Evolutionary conservation across 2,888 invertebrate genomes (phyloP), one percentile per base, ranked within the genome.

Genomic region (Acanthococcus lagerstroemiae): DNA sequence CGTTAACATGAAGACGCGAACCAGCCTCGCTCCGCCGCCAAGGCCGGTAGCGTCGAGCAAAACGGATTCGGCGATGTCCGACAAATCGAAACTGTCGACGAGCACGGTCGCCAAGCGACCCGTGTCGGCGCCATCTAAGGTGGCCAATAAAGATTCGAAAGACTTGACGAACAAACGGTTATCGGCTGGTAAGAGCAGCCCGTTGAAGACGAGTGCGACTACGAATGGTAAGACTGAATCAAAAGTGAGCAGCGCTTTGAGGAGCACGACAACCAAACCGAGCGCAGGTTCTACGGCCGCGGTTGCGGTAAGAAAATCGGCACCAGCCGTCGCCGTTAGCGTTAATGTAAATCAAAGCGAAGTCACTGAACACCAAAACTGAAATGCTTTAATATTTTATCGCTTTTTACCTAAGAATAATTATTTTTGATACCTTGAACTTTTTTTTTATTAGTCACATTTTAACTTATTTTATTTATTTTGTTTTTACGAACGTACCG

Each of bases 21-120:
- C 66, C 30, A 69, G 69, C 48, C 56, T 69, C 19, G 69, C 69
- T 1, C 69, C 69, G 46, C 67, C 66, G 63, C 50, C 45, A 54
- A 67, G 58, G 27, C 22, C 52, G 25, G 52, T 58, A 9, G 26
- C 68, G 1, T 55, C 57, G 4, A 5, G 44, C 30, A 46, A 60
- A 2, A 27, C 52, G 9, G 22, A 24, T 15, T 5, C 12, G 3
- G 21, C n/a, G 21, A 19, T 30, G 7, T 12, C 48, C 1, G 61
- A 50, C 17, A 61, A 30, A 9, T 17, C 57, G 9, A 61, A 61
- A 37, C 21, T 30, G 26, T 27, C 61, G 6, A 25, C 4, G 22
- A 15, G 12, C n/a, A 19, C 48, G 48, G 54, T 37, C 1, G 6
- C 55, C 21, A 61, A 52, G 30, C 52, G 61, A 30, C 61, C 61